Evolutionary conservation across 2,888 invertebrate species (phyloP).

Genomic region (Deilephila porcellus): DNA sequence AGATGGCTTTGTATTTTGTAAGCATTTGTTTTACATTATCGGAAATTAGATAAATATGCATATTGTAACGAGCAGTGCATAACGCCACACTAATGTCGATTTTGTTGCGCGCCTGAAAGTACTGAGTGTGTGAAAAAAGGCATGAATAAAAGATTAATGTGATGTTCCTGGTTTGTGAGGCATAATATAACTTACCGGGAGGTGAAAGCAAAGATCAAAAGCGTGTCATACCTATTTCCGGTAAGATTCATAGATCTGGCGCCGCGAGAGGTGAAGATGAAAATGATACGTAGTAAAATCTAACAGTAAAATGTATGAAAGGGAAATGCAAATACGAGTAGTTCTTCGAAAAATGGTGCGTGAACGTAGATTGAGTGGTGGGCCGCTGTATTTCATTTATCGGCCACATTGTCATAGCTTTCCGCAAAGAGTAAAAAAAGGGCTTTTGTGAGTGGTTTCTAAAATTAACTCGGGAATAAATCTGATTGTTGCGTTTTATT

Average conservation of each 20-base stretch:
- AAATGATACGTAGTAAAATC: neutral
- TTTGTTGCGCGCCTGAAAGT: slow-evolving; percentile 1
- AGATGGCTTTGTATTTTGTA: neutral
- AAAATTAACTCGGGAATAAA: neutral
- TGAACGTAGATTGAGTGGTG: neutral
- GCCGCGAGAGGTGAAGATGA: neutral
- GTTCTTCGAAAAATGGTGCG: neutral
- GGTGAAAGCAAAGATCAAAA: neutral
- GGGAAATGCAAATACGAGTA: neutral
- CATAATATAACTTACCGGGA: neutral
- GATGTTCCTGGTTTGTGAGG: neutral
- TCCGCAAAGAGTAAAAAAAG: neutral
- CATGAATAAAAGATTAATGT: slow-evolving; percentile 26
- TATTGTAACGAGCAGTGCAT: slow-evolving; percentile 12
- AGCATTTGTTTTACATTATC: neutral
- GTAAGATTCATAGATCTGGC: neutral
- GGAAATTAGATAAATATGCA: slow-evolving; percentile 18
- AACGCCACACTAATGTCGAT: neutral
- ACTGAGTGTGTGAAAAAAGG: slow-evolving; percentile 1
- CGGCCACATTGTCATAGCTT: neutral
- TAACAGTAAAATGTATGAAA: neutral
- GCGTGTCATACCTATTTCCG: neutral
- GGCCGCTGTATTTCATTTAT: neutral
- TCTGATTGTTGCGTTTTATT: too few relatives aligned
- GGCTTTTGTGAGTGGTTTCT: neutral